These are phyloP conservation scores for Lates japonicus DNA, from an alignment of 2,797 vertebrate species.

Conservation along the genomic window DNA sequence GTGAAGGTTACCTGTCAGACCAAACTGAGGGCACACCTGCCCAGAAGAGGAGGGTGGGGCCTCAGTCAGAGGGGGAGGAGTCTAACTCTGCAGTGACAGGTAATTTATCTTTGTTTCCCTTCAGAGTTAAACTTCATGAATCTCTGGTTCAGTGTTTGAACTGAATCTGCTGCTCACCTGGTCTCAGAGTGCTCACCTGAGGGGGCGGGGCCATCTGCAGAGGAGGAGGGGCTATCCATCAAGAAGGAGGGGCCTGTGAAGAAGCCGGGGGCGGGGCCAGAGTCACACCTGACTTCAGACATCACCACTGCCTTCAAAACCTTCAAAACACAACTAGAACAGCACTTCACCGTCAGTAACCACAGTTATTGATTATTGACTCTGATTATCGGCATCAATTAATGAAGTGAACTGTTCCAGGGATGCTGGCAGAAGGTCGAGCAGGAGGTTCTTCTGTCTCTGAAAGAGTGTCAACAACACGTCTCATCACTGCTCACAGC, in stretches of 20 bases:
- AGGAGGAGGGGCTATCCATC: neutral
- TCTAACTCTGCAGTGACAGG: neutral
- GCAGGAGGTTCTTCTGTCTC: slow-evolving; percentile 67
- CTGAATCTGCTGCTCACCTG: slow-evolving; percentile 16
- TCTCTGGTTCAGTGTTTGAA: neutral
- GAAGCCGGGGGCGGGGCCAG: neutral
- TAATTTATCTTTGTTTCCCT: neutral
- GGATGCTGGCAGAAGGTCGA: slow-evolving; percentile 81
- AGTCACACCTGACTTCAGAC: slow-evolving; percentile 1
- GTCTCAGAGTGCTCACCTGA: slow-evolving; percentile 16
- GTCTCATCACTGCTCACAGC: slow-evolving; percentile 83
- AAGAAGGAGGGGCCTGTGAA: neutral
- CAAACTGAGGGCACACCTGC: neutral
- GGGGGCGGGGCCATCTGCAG: neutral
- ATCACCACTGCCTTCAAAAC: slow-evolving; percentile 81
- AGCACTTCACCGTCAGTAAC: slow-evolving; percentile 85
- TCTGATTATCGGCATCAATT: neutral
- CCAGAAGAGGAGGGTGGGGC: slow-evolving; percentile 42
- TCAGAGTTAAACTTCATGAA: neutral
- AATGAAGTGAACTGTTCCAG: slow-evolving; percentile 24
- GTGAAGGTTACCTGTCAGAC: slow-evolving; percentile 64
- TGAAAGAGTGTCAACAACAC: slow-evolving; percentile 83
- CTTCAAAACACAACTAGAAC: slow-evolving; percentile 84
- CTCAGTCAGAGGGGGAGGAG: slow-evolving; percentile 12
- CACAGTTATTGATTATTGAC: neutral